phyloP scores from a whole-genome alignment of 2,888 invertebrate species.

The Drosophila kuntzei region DNA sequence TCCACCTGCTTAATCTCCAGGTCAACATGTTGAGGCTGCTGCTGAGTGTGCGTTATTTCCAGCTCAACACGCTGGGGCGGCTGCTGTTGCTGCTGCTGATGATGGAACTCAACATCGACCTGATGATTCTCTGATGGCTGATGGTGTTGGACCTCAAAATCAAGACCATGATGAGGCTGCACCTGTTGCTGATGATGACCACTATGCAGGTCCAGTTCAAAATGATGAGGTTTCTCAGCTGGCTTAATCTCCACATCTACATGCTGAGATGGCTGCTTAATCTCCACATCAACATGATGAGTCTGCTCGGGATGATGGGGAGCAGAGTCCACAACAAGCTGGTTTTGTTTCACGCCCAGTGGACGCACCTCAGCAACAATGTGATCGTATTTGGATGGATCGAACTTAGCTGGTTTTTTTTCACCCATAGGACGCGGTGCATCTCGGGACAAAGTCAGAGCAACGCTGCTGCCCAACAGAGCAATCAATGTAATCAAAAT shows the following conservation, averaged over 20 bases:
- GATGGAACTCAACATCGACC: background rate
- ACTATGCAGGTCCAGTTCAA: constrained; percentile 21
- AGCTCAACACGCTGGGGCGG: constrained; percentile 17
- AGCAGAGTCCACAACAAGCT: background rate
- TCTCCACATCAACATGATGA: constrained; percentile 8
- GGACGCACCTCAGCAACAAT: constrained; percentile 57
- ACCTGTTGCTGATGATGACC: constrained; percentile 10
- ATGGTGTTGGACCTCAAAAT: constrained; percentile 2
- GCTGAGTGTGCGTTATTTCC: constrained; percentile 7
- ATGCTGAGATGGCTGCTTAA: constrained; percentile 1
- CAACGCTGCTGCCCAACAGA: constrained; percentile 38
- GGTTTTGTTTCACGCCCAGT: constrained; percentile 7
- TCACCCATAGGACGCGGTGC: constrained; percentile 28
- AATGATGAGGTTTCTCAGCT: constrained; percentile 6
- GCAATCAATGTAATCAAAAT: constrained; percentile 47
- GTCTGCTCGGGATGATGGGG: constrained; percentile 14
- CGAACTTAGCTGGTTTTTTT: background rate
- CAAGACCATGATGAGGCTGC: constrained; percentile 9
- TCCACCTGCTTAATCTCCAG: background rate
- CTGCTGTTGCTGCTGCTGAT: constrained; percentile 1
- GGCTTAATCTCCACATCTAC: constrained; percentile 17
- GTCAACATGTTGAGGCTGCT: background rate
- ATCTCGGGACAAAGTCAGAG: constrained; percentile 18
- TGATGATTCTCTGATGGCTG: background rate
- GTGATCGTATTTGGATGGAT: constrained; percentile 44